These are phyloP conservation scores for Macaca mulatta DNA, from an alignment of 2,113 vertebrate genomes.

Conservation along the genomic window DNA sequence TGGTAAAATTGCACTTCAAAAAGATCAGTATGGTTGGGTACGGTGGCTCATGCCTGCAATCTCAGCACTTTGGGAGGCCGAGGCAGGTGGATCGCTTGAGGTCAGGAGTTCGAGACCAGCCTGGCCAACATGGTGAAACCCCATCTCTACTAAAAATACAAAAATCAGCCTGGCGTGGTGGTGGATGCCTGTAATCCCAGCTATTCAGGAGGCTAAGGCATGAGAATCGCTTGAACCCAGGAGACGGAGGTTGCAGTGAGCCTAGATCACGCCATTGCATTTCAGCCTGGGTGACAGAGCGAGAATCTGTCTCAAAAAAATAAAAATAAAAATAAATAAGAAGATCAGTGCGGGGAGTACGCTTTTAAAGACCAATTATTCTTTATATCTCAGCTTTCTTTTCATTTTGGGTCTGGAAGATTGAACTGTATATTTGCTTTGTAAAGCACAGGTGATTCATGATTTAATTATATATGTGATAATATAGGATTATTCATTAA, in stretches of 20 bases:
- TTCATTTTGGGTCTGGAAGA: not conserved
- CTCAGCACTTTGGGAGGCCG: too few relatives aligned
- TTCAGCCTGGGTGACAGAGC: not conserved
- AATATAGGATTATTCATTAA: not conserved
- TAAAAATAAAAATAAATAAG: not conserved
- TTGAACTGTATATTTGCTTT: not conserved
- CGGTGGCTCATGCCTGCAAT: too few relatives aligned
- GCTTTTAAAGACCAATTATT: not conserved
- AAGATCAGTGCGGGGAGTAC: rapidly evolving
- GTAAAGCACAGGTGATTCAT: not conserved
- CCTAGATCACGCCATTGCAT: not conserved
- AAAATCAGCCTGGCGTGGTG: too few relatives aligned
- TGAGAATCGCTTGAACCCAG: not conserved
- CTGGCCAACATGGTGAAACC: too few relatives aligned
- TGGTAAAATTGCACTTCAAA: not conserved
- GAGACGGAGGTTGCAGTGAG: not conserved
- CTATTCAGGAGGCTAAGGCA: too few relatives aligned
- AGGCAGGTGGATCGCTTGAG: too few relatives aligned
- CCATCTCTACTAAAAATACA: too few relatives aligned
- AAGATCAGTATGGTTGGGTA: not conserved
- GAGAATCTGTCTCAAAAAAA: not conserved
- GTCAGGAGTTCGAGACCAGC: too few relatives aligned
- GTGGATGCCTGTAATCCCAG: too few relatives aligned
- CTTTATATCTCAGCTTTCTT: not conserved
- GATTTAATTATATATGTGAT: not conserved